Evolutionary conservation across 1,140 invertebrate genomes (phyloP), one percentile per base, ranked within the genome.

Genomic region (Bathynomus jamesi): DNA sequence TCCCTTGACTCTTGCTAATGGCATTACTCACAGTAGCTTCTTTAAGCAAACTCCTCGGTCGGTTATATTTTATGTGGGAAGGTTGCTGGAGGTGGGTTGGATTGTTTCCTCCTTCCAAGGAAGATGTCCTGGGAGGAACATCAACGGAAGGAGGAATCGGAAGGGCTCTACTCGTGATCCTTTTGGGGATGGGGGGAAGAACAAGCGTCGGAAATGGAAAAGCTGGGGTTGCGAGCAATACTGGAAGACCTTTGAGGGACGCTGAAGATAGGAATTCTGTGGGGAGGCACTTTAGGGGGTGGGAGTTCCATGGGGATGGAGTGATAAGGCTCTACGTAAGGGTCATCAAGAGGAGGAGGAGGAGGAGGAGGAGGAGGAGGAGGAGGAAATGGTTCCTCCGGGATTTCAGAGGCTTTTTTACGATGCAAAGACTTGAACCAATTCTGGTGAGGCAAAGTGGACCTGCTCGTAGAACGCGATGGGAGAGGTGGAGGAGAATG

Each of bases 111-210:
- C 66, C 67, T 21, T 67, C 67, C n/a, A 67, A 30, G 29, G 70
- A 65, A 32, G 53, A 27, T 1, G 21, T 25, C 27, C 53, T 17
- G 10, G 46, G 67, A 60, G 10, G 40, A 17, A 21, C 27, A 17
- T 21, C 17, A 25, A 29, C 24, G n/a, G 46, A 0, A 10, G 72
- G 72, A 46, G 72, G 72, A 25, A 66, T 65, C 13, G 72, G 72
- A 13, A 74, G 72, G 25, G 72, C 72, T 63, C 72, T 11, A 28
- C 72, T 74, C 8, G 72, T 74, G 46, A 74, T 70, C 17, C 72
- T 68, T 30, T 74, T 74, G n/a, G 72, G 72, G 31, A 74, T 65
- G 25, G 72, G 72, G 0, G 72, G 72, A 21, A 69, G 67, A 3
- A 70, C 72, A 17, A 40, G 72, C 40, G 69, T 68, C 10, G 72